phyloP scores from a whole-genome alignment of 2,113 vertebrate genomes.

The Siphamia tubifer region DNA sequence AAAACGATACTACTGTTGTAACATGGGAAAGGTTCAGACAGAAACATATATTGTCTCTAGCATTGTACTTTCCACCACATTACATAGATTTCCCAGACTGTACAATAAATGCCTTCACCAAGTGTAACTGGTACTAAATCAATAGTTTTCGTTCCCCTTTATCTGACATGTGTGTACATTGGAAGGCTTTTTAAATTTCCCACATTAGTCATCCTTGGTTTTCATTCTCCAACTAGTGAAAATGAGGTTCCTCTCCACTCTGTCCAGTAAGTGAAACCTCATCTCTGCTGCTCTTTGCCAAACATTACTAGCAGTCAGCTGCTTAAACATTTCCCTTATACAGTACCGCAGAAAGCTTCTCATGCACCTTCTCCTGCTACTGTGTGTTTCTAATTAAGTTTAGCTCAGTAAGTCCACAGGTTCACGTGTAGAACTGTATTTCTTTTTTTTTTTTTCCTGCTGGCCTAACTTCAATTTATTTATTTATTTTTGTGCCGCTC shows the following conservation, averaged over 20 bases:
- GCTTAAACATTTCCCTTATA: slow-evolving; percentile 16
- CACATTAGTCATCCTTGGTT: not conserved
- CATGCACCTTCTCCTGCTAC: not conserved
- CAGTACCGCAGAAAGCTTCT: not conserved
- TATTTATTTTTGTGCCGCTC: not conserved
- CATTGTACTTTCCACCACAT: too few relatives aligned
- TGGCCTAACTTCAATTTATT: too few relatives aligned
- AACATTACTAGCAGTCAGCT: slow-evolving; percentile 32
- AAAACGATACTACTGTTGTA: too few relatives aligned
- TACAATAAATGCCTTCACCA: too few relatives aligned
- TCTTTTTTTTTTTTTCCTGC: too few relatives aligned
- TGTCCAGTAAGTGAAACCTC: slow-evolving; percentile 52
- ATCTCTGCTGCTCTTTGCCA: slow-evolving; percentile 42
- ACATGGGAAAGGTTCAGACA: too few relatives aligned
- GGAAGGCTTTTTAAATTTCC: not conserved
- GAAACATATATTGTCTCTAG: too few relatives aligned
- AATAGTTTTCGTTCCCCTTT: too few relatives aligned
- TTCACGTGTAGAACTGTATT: not conserved
- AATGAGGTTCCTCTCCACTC: slow-evolving; percentile 12
- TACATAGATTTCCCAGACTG: too few relatives aligned
- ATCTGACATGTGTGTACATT: too few relatives aligned
- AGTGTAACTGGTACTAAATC: too few relatives aligned
- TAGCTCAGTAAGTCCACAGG: not conserved
- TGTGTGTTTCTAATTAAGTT: slow-evolving; percentile 3
- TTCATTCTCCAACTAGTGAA: not conserved